A percentile compares a stretch with the other conserved stretches of the same genome.
Conservation (phyloP, 2,797 vertebrate genomes). For the Sebastiscus tertius region DNA sequence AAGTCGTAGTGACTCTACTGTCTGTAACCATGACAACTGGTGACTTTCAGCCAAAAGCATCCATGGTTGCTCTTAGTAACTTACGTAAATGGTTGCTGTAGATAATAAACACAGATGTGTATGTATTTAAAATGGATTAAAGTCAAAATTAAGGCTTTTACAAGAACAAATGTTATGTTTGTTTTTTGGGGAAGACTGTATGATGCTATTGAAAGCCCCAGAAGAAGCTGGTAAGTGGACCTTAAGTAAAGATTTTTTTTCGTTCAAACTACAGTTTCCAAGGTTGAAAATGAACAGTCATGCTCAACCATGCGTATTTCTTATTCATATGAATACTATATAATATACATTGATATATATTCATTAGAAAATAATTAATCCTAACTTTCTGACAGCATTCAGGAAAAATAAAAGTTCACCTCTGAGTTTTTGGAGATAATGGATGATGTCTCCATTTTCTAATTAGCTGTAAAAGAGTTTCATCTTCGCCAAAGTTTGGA, state of each 20-base stretch:
- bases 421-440: background rate
- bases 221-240: background rate
- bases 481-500: conserved; percentile 4
- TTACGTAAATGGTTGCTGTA: no score
- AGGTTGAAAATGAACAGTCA: background rate
- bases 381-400: background rate
- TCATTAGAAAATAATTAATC: background rate
- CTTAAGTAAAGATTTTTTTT: background rate
- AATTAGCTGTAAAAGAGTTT: conserved; percentile 16
- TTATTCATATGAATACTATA: background rate
- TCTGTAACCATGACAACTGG: no score
- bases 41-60: no score
- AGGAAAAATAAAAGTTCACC: background rate
- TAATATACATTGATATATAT: background rate
- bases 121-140: no score
- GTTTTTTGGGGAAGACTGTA: background rate
- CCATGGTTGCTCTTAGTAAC: no score
- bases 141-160: no score
- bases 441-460: background rate
- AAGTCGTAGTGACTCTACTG: no score
- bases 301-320: background rate
- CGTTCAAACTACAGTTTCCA: background rate
- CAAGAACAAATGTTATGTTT: no score
- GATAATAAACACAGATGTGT: no score
- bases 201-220: background rate